phyloP scores from a whole-genome alignment of 2,888 invertebrate species.

The Drosophila vallismaia region DNA sequence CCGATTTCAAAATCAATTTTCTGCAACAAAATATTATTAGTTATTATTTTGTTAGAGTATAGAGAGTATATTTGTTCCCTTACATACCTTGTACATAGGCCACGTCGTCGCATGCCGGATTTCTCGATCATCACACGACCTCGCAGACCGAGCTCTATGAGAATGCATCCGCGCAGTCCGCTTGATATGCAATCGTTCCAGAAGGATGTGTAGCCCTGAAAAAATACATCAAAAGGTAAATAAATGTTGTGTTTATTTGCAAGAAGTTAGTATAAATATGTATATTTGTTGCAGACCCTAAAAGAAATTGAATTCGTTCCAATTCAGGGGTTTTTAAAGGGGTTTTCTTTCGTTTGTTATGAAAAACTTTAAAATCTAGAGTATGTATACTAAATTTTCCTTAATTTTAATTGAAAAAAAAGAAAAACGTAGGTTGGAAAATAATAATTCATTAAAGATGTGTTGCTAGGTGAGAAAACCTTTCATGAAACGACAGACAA shows the following conservation, averaged over 20 bases:
- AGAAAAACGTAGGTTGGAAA: neutral
- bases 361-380: too few species aligned
- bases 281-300: too few species aligned
- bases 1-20: slow-evolving; percentile 92
- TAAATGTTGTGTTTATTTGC: neutral
- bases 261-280: neutral
- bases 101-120: slow-evolving; percentile 97
- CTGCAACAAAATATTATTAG: slow-evolving; percentile 76
- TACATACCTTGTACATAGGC: slow-evolving; percentile 91
- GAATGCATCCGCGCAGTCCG: slow-evolving; percentile 98
- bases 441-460: slow-evolving; percentile 17
- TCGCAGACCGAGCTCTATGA: slow-evolving; percentile 97
- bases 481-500: slow-evolving; percentile 1
- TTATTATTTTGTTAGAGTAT: neutral
- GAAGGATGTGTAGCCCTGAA: slow-evolving; percentile 98
- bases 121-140: slow-evolving; percentile 98
- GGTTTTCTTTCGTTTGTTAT: too few species aligned
- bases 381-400: too few species aligned
- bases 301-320: too few species aligned
- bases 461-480: slow-evolving; percentile 24
- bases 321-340: too few species aligned
- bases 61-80: too few species aligned
- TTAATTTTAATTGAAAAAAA: too few species aligned
- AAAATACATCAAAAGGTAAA: neutral
- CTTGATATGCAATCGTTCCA: slow-evolving; percentile 99